Evolutionary conservation across 2,888 invertebrate species (phyloP).

Genomic region (Leucophenga maculata): DNA sequence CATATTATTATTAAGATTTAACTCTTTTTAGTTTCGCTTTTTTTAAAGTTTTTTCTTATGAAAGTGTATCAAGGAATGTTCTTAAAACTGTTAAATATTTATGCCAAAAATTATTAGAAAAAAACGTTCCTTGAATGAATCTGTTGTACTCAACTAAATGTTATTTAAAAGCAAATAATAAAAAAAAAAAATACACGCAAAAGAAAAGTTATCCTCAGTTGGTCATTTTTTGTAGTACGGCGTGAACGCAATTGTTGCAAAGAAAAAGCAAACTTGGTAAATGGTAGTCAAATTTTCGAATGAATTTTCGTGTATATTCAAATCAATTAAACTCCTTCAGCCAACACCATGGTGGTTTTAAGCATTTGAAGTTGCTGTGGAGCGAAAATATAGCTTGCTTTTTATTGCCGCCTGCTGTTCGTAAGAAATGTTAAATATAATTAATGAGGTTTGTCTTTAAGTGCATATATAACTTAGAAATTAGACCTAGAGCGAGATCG

Average conservation of each 20-base stretch:
- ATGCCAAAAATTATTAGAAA: background rate
- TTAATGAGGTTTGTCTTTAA: constrained; percentile 55
- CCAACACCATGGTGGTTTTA: constrained; percentile 8
- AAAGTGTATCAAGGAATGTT: background rate
- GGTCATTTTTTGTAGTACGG: too few species aligned
- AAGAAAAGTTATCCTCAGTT: background rate
- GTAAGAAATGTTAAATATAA: constrained; percentile 57
- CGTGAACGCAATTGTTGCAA: background rate
- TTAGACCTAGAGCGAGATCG: constrained; percentile 81
- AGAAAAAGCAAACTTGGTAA: background rate
- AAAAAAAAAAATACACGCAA: background rate
- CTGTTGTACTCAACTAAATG: too few species aligned
- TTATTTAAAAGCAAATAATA: too few species aligned
- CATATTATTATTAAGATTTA: background rate
- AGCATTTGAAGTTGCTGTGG: background rate
- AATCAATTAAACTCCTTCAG: background rate
- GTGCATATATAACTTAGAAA: constrained; percentile 60
- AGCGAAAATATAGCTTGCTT: constrained; percentile 47
- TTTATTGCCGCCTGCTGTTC: constrained; percentile 56
- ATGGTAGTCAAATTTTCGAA: background rate
- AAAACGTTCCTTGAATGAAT: constrained; percentile 11
- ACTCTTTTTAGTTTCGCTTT: background rate
- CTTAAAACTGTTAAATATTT: background rate
- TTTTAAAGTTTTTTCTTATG: too few species aligned
- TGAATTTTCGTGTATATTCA: background rate